Base-by-base conservation (phyloP, 1,140 invertebrate genomes). In the Eulimnadia texana region DNA sequence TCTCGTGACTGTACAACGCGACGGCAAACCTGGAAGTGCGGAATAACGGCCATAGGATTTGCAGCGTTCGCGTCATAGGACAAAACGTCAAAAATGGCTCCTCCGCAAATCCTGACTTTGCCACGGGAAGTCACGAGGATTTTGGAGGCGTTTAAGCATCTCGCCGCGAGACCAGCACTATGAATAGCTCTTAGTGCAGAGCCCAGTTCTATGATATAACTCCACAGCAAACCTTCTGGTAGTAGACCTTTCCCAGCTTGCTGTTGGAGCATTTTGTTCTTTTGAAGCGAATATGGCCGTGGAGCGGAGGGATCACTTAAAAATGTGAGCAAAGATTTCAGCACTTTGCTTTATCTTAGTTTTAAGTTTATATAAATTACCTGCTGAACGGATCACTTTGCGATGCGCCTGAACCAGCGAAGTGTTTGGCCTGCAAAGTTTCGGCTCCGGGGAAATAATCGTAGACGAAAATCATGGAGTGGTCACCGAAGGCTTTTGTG, bases 401-500 rank as follows among this genome's bases (percentile, higher is more conserved):
- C 54, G 84, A 70, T 65, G 83, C 80, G 67, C 78, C 77, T 57
- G 76, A 72, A 25, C 79, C 74, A 53, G 81, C 81, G 71, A 93
- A 93, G 76, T 95, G 92, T 70, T 87, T 85, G 61, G 80, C 79
- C 74, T 93, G 80, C 62, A 98, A 72, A 0, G 91, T 95, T 68
- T 90, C 85, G 53, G 91, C 86, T 28, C 84, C 84, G 27, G 94
- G 86, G 77, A 93, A 89, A 72, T 91, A 98, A 71, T 97, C 93
- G 74, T 96, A 97, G 54, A 96, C 91, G 77, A 98, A 91, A 66
- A 98, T 82, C 75, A 97, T 84, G 56, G 94, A 96, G 77, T 90
- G 86, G 79, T 97, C 94, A 68, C 88, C 87, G 76, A 97, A 97
- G 42, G 86, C 85, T 76, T 94, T 94, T 33, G 93, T 96, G 11